phyloP scores from a whole-genome alignment of 1,140 invertebrate genomes.

The Elymnias hypermnestra region DNA sequence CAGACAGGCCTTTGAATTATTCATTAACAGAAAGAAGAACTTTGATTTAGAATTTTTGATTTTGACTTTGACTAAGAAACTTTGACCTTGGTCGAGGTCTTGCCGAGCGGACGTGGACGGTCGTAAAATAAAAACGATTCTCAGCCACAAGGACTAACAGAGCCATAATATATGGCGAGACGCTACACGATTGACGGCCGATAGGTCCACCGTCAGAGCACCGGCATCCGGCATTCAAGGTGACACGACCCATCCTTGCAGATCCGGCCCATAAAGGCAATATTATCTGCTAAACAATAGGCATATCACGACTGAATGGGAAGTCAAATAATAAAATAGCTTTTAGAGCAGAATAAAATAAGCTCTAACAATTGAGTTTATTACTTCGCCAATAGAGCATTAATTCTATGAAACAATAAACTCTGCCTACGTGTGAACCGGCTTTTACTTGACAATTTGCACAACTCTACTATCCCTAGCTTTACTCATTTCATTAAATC shows the following conservation, averaged over 20 bases:
- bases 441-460: conserved; percentile 9
- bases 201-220: conserved; percentile 60
- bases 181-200: conserved; percentile 67
- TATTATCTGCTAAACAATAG: conserved; percentile 27
- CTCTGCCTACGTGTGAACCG: not conserved
- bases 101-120: conserved; percentile 53
- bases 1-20: too few species aligned
- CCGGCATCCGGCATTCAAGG: conserved; percentile 69
- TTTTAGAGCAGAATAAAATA: not conserved
- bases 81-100: conserved; percentile 59
- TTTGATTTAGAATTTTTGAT: too few species aligned
- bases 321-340: conserved; percentile 9
- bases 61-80: conserved; percentile 39
- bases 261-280: conserved; percentile 46
- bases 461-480: not conserved
- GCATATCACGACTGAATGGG: conserved; percentile 7
- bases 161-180: conserved; percentile 63
- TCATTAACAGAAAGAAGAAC: too few species aligned
- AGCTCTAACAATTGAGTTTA: not conserved
- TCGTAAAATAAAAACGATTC: conserved; percentile 68
- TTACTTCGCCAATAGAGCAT: not conserved
- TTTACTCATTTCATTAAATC: not conserved
- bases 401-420: conserved; percentile 1
- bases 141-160: conserved; percentile 54
- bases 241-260: conserved; percentile 65